Evolutionary conservation across 2,113 vertebrate genomes (phyloP), one percentile per base, ranked within the genome.

Genomic region (Phasianus colchicus): DNA sequence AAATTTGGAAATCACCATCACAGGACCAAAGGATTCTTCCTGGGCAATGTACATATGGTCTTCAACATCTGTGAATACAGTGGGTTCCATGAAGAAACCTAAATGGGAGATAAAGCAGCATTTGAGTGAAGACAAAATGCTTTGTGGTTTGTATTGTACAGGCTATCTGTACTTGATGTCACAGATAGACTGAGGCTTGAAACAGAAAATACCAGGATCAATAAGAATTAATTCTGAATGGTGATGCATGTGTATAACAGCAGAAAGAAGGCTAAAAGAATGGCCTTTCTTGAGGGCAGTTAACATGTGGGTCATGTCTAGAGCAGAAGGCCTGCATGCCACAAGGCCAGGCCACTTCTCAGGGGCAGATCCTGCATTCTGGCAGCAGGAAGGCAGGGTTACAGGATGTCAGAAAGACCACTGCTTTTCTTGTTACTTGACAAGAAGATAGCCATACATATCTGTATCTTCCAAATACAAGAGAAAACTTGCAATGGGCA

Each of bases 1-100:
- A 96, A 99, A 99, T 90, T 99, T 99, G 93, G 99, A 99, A 93
- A 99, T 98, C 83, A 99, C 98, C 99, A 99, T 99, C 79, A 99
- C 96, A 3, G 99, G 99, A 25, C 99, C 99, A 47, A 99, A 99
- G 29, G 98, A 99, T 60, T 98, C 98, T 90, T 98, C 98, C 85
- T 97, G 94, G 80, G 98, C 98, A 69, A 98, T 96, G 71, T 97
- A 97, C 98, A 98, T 98, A 72, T 98, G 97, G 85, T 98, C 98
- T 93, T 98, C 98, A 88, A 98, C 98, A 27, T 97, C 94, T n/a
- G 98, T 98, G 92, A 98, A 98, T 48, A 98, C 98, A 18, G 98
- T 98, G 11, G 97, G 98, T 92, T 98, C 98, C 98, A 98, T 98
- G 95, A 98, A 98, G 91, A 98, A 98, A 80, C 98, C 98, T 98